Conservation (phyloP, 2,113 vertebrate genomes). For the Stercorarius parasiticus region DNA sequence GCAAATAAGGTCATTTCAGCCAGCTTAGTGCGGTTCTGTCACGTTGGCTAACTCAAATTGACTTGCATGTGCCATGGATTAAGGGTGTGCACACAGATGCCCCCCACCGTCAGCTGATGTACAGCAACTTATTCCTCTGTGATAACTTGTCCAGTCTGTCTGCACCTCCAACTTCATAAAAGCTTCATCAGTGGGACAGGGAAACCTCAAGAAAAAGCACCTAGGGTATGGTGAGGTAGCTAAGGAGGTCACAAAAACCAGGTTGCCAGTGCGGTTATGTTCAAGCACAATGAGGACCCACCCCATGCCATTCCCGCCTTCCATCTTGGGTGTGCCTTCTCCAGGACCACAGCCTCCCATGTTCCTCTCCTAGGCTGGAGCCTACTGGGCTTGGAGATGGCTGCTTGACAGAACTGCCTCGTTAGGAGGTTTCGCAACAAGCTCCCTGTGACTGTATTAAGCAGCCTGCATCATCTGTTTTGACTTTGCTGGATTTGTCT, state of each 20-base stretch:
- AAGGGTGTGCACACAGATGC: not conserved
- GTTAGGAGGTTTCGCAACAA: slow-evolving; percentile 51
- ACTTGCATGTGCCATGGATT: slow-evolving; percentile 45
- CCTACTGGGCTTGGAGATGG: slow-evolving; percentile 34
- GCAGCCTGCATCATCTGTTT: slow-evolving; percentile 66
- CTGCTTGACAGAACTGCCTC: slow-evolving; percentile 49
- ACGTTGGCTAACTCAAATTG: not conserved
- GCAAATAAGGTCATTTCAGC: slow-evolving; percentile 46
- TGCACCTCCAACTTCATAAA: not conserved
- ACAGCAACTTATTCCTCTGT: not conserved
- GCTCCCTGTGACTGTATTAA: slow-evolving; percentile 51
- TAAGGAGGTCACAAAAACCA: not conserved
- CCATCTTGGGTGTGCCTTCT: not conserved
- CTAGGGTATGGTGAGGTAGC: not conserved
- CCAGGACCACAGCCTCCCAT: not conserved
- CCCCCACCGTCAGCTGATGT: not conserved
- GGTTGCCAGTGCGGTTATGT: not conserved
- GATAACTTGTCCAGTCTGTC: not conserved
- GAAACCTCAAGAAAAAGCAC: not conserved
- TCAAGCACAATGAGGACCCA: not conserved
- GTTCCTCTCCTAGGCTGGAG: slow-evolving; percentile 19
- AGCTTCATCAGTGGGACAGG: not conserved
- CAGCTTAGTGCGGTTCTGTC: slow-evolving; percentile 7
- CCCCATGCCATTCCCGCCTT: not conserved
- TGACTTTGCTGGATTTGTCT: slow-evolving; percentile 66